Evolutionary conservation across 2,888 invertebrate genomes (phyloP).

Genomic region (Sarcophaga subvicina): DNA sequence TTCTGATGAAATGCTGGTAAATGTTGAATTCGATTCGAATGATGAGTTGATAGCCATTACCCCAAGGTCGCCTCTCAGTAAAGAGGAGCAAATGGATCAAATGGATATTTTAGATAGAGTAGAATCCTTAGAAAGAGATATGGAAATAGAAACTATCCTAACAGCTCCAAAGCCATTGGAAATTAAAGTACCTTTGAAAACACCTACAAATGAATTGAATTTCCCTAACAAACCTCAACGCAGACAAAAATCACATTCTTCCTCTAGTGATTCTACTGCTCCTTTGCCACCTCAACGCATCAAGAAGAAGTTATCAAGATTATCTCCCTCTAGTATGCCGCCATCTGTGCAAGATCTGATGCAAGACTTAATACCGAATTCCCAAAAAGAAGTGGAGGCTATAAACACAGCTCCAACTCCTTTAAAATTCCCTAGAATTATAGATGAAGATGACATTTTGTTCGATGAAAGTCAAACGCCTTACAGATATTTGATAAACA

Average conservation of each 20-base stretch:
- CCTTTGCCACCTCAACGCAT: slow-evolving; percentile 75
- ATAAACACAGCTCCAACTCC: slow-evolving; percentile 23
- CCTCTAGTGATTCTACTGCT: slow-evolving; percentile 77
- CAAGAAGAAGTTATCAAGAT: slow-evolving; percentile 75
- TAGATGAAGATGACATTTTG: slow-evolving; percentile 71
- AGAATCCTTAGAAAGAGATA: slow-evolving; percentile 75
- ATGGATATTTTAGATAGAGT: slow-evolving; percentile 72
- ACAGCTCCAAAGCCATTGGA: neutral
- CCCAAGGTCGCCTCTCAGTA: slow-evolving; percentile 70
- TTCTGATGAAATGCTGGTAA: slow-evolving; percentile 79
- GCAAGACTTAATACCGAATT: slow-evolving; percentile 32
- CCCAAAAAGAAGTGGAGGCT: neutral
- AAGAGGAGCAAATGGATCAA: slow-evolving; percentile 62
- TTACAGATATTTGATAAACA: slow-evolving; percentile 52
- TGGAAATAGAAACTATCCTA: neutral
- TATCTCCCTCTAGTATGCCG: slow-evolving; percentile 77
- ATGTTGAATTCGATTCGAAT: slow-evolving; percentile 80
- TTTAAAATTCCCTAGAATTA: slow-evolving; percentile 73
- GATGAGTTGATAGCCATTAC: slow-evolving; percentile 79
- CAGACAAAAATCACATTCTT: slow-evolving; percentile 77
- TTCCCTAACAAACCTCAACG: slow-evolving; percentile 78
- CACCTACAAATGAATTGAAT: slow-evolving; percentile 59
- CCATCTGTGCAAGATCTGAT: slow-evolving; percentile 80
- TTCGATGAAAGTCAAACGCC: slow-evolving; percentile 54
- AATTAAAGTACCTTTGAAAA: slow-evolving; percentile 45